These are phyloP conservation scores for Batillaria attramentaria DNA, from an alignment of 1,140 invertebrate genomes.

Conservation along the genomic window DNA sequence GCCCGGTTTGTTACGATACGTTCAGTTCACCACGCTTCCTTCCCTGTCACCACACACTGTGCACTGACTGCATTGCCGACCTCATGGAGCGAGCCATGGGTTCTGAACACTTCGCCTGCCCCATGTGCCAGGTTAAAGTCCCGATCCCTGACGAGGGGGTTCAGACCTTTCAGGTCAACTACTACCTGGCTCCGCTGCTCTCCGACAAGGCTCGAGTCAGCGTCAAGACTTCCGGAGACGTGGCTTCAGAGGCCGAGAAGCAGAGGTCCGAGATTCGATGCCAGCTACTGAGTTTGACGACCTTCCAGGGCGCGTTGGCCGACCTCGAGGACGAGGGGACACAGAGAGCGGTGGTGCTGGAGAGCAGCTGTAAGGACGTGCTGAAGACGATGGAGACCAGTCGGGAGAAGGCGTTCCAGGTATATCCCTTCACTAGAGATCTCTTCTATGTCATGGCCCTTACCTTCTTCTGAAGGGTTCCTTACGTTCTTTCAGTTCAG, in stretches of 20 bases:
- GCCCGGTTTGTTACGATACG: constrained; percentile 22
- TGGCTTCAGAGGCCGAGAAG: not conserved
- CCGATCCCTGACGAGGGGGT: constrained; percentile 22
- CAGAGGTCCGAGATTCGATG: constrained; percentile 22
- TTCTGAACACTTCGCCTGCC: constrained; percentile 9
- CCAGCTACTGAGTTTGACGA: constrained; percentile 28
- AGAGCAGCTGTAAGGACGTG: constrained; percentile 19
- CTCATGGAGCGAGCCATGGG: constrained; percentile 18
- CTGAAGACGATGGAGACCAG: constrained; percentile 6
- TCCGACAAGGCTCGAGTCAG: not conserved
- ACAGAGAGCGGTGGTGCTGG: constrained; percentile 1
- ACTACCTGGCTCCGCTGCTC: constrained; percentile 24
- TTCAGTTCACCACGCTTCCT: constrained; percentile 17
- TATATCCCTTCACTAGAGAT: too few species aligned
- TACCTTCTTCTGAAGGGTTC: too few species aligned
- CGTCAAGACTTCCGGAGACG: not conserved
- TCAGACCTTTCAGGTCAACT: constrained; percentile 16
- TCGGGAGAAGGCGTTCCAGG: constrained; percentile 11
- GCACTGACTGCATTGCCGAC: constrained; percentile 31
- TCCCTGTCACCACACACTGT: constrained; percentile 31
- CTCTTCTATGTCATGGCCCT: too few species aligned
- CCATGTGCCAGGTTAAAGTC: constrained; percentile 15
- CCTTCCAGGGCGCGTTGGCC: constrained; percentile 26
- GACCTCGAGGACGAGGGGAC: constrained; percentile 22
- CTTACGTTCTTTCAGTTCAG: too few species aligned